These are phyloP conservation scores for Sarcophaga caerulescens DNA, from an alignment of 2,888 invertebrate genomes.

Conservation along the genomic window DNA sequence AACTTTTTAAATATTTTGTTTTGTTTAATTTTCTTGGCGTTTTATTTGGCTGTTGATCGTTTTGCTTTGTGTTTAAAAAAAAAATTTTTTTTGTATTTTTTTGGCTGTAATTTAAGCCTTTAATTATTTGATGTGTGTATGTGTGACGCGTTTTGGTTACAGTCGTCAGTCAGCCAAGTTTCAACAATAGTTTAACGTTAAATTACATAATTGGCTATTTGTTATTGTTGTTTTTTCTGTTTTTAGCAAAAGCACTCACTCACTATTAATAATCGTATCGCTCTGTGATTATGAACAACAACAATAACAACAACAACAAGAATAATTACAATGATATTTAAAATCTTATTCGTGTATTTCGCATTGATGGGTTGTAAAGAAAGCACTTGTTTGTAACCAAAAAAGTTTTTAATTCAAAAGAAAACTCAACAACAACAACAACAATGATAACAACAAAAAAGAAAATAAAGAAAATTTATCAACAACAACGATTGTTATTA, in stretches of 20 bases:
- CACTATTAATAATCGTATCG: constrained; percentile 13
- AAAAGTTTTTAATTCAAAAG: neutral
- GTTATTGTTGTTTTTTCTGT: constrained; percentile 11
- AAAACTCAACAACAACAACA: neutral
- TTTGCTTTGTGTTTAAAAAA: neutral
- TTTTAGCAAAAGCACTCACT: constrained; percentile 9
- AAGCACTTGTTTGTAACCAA: constrained; percentile 51
- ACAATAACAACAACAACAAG: neutral
- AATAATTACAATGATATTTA: constrained; percentile 41
- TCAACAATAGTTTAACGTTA: constrained; percentile 53
- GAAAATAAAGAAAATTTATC: neutral
- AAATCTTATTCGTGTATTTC: neutral
- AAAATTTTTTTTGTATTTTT: constrained; percentile 12
- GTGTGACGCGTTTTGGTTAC: neutral
- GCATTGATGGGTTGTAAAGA: constrained; percentile 44
- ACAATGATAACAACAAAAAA: neutral
- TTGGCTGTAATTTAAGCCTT: constrained; percentile 59
- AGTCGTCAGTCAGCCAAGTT: constrained; percentile 43
- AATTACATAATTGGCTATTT: constrained; percentile 64
- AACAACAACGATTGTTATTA: constrained; percentile 18
- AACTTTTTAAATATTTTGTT: constrained; percentile 19
- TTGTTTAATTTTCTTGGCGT: constrained; percentile 1
- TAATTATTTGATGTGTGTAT: constrained; percentile 46
- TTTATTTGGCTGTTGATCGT: constrained; percentile 7
- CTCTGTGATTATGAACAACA: constrained; percentile 16